Base-by-base conservation (phyloP, 2,888 invertebrate genomes). In the Callinectes sapidus region DNA sequence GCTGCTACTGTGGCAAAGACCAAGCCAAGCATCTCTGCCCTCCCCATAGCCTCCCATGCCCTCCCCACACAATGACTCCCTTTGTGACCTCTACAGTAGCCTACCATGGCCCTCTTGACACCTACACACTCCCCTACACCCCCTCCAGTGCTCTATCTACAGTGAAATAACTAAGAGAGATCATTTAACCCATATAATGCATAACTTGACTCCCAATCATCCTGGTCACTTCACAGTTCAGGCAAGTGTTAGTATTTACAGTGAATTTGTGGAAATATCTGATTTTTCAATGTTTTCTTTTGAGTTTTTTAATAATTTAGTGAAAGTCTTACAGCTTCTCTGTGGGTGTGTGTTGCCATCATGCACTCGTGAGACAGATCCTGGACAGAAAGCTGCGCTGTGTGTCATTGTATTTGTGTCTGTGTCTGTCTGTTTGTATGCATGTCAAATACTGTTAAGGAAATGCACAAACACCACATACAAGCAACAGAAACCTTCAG, bases 391-490 rank as follows among this genome's bases (percentile, higher is more conserved):
- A 81, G 35, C 81, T 81, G 13, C 13, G 35, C 16, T 18, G 81
- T 81, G 28, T 71, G 71, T 71, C 23, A 28, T 28, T 77, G 61
- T 61, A 23, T 61, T 5, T 23, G 61, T 61, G 61, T 28, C 10
- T n/a, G n/a, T n/a, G n/a, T n/a, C n/a, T n/a, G n/a, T n/a, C n/a
- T 28, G 28, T 77, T 3, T 77, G 71, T 77, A 14, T 77, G 28
- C 28, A 28, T 28, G 81, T 81, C 35, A 35, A n/a, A 81, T 32
- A 81, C 81, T 81, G 81, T 35, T 48, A 71, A 28, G 28, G 28
- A 71, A 71, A 71, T 71, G 71, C 28, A 71, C 71, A 71, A 28
- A 71, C 71, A 71, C 28, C 71, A 71, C 71, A 81, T 81, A 35
- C 35, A 81, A 81, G 81, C 81, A 18, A 81, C 81, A 81, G 35